A percentile compares a stretch with the other conserved stretches of the same genome.
Conservation (phyloP, 2,888 invertebrate species). For the Dione juno region DNA sequence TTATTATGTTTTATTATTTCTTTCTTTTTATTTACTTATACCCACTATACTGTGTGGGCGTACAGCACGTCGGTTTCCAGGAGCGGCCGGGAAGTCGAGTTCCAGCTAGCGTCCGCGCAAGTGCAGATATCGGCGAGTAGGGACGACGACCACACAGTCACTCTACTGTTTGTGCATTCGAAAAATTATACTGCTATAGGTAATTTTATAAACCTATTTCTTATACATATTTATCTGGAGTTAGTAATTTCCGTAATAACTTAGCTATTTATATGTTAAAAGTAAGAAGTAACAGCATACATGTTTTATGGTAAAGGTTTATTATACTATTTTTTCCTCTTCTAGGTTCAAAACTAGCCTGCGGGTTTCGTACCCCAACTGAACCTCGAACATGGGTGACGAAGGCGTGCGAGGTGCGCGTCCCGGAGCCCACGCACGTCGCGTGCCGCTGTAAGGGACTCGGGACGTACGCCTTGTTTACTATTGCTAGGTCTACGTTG, state of each 20-base stretch:
- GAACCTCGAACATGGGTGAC: conserved; percentile 78
- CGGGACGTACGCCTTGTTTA: conserved; percentile 74
- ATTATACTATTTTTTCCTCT: background rate
- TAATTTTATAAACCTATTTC: no score
- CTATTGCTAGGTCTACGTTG: conserved; percentile 65
- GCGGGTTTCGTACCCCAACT: conserved; percentile 72
- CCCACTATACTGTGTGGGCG: background rate
- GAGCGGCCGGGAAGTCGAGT: conserved; percentile 87
- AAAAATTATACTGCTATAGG: conserved; percentile 73
- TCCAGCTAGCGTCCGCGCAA: conserved; percentile 85
- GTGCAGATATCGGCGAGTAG: conserved; percentile 66
- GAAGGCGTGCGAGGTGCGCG: conserved; percentile 71
- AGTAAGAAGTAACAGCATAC: no score
- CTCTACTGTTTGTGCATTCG: conserved; percentile 67
- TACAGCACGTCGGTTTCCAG: conserved; percentile 73
- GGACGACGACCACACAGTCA: conserved; percentile 67
- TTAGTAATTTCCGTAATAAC: no score
- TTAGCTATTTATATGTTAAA: no score
- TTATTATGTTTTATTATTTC: conserved; percentile 18
- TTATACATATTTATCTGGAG: no score
- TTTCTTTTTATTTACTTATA: conserved; percentile 45
- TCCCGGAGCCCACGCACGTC: conserved; percentile 67
- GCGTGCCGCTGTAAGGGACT: conserved; percentile 70
- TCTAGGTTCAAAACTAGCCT: conserved; percentile 68
- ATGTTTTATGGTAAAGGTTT: no score